A percentile compares a stretch with the other conserved stretches of the same genome.
Evolutionary conservation across 2,888 invertebrate species (phyloP).

Genomic region (Apotomis capreana): DNA sequence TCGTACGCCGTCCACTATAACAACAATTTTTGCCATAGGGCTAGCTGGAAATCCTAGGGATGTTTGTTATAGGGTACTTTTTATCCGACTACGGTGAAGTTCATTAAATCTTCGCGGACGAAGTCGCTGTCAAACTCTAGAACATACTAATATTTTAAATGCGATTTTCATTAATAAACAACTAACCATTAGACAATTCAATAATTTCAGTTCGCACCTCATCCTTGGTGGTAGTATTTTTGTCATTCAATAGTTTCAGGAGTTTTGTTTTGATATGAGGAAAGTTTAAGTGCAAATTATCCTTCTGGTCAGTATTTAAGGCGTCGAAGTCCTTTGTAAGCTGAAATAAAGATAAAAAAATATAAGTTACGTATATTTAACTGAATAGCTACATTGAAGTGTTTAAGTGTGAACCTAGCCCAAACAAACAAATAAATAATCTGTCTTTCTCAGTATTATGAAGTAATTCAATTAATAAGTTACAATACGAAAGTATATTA

Average conservation of each 20-base stretch:
- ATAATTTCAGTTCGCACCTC: neutral
- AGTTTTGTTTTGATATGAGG: no score
- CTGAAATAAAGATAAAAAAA: conserved; percentile 14
- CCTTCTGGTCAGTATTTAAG: conserved; percentile 3
- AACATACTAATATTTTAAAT: no score
- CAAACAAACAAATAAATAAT: neutral
- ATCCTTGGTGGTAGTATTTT: conserved; percentile 13
- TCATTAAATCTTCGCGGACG: no score
- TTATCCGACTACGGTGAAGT: no score
- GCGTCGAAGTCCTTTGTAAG: conserved; percentile 6
- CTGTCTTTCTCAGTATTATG: neutral
- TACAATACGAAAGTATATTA: conserved; percentile 6
- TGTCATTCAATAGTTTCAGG: conserved; percentile 2
- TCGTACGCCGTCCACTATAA: no score
- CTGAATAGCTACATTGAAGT: neutral
- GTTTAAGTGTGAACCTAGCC: neutral
- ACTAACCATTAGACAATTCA: conserved; percentile 20
- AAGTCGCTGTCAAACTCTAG: no score
- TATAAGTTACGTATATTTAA: conserved; percentile 1
- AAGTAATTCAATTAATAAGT: neutral
- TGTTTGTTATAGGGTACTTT: no score
- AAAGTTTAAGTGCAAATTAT: conserved; percentile 8
- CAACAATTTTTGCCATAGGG: no score
- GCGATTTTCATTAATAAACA: neutral
- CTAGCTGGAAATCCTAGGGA: no score